These are phyloP conservation scores for Protonibea diacanthus DNA, from an alignment of 2,797 vertebrate genomes.

Conservation along the genomic window DNA sequence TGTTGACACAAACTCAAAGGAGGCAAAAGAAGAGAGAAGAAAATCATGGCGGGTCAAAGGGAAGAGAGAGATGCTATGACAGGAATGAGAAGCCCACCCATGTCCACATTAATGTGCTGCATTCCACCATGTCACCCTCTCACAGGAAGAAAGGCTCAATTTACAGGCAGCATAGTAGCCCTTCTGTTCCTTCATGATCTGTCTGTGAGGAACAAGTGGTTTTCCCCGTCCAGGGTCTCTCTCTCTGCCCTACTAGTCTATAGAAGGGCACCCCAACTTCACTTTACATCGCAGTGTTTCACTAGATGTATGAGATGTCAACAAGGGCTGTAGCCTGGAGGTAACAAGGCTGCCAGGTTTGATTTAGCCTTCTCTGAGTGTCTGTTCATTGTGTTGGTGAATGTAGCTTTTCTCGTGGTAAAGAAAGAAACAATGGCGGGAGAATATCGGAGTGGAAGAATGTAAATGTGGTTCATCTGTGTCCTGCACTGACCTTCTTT, in stretches of 20 bases:
- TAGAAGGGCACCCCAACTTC: constrained; percentile 44
- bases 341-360: constrained; percentile 49
- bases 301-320: constrained; percentile 21
- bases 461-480: constrained; percentile 25
- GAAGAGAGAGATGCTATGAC: constrained; percentile 77
- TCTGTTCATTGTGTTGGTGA: constrained; percentile 32
- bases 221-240: constrained; percentile 64
- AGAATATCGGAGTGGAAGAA: constrained; percentile 22
- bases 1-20: constrained; percentile 42
- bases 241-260: constrained; percentile 37
- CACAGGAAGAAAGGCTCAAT: constrained; percentile 86
- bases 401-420: not conserved
- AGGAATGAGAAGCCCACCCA: constrained; percentile 86
- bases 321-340: constrained; percentile 40
- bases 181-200: constrained; percentile 80
- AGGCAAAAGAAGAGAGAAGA: constrained; percentile 36
- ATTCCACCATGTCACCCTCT: constrained; percentile 82
- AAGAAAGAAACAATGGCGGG: not conserved
- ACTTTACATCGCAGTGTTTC: constrained; percentile 36
- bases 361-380: constrained; percentile 43
- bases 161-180: constrained; percentile 82
- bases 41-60: constrained; percentile 59
- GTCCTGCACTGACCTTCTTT: constrained; percentile 40
- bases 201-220: constrained; percentile 59
- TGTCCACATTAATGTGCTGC: constrained; percentile 82